phyloP scores from a whole-genome alignment of 2,888 invertebrate genomes.

The Ormyrus thymus region DNA sequence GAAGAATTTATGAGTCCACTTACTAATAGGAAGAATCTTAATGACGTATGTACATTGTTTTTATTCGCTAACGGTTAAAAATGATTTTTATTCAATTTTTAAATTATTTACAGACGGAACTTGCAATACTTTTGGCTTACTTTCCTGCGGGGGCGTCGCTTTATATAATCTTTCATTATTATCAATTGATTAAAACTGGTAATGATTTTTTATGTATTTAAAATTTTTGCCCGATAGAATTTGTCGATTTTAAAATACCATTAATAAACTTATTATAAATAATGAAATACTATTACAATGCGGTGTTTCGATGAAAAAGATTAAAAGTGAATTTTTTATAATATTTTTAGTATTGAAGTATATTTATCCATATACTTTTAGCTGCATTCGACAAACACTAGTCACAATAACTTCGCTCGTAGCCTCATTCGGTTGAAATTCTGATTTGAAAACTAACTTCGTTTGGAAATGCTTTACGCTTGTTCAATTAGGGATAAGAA shows the following conservation, averaged over 20 bases:
- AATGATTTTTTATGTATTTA: neutral
- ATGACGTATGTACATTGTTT: constrained; percentile 1
- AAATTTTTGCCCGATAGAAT: neutral
- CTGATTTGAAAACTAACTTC: no score
- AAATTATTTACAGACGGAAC: neutral
- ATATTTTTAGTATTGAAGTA: no score
- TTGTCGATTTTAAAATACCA: neutral
- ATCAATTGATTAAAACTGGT: constrained; percentile 12
- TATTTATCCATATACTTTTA: no score
- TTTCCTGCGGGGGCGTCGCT: constrained; percentile 13
- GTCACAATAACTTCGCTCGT: no score
- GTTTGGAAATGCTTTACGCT: no score
- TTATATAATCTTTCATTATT: constrained; percentile 1
- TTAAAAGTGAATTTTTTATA: neutral
- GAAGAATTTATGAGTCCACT: neutral
- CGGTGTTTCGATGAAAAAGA: neutral
- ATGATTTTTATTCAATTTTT: neutral
- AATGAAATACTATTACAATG: neutral
- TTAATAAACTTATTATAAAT: neutral
- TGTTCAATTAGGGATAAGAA: no score
- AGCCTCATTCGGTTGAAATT: no score
- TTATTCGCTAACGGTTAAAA: neutral
- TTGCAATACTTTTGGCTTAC: constrained; percentile 13
- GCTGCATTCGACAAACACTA: no score
- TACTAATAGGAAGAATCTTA: neutral